phyloP scores from a whole-genome alignment of 53 echinoderm and acorn worm genomes.

The Apostichopus leukothele region DNA sequence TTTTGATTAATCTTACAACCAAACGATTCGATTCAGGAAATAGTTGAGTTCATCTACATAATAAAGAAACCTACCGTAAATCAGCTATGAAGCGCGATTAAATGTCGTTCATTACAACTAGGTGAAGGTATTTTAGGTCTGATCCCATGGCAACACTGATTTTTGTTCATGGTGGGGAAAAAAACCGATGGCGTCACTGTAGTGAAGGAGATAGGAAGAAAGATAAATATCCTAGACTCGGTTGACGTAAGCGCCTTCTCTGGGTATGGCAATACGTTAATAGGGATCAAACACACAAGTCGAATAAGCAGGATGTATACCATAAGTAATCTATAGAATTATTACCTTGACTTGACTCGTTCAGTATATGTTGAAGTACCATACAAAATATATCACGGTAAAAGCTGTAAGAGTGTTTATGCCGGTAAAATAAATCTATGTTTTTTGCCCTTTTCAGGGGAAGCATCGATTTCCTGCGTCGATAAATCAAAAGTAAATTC shows the following conservation, averaged over 20 bases:
- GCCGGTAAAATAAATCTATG: neutral
- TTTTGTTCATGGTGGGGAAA: neutral
- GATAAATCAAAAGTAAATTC: too few relatives aligned
- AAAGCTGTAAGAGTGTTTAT: neutral
- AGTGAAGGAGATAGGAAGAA: neutral
- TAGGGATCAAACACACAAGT: neutral
- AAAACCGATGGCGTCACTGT: constrained; percentile 10
- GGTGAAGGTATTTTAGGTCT: neutral
- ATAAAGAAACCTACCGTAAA: too few relatives aligned
- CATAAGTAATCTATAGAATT: too few relatives aligned
- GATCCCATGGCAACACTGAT: neutral
- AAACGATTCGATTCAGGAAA: too few relatives aligned
- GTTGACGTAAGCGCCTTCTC: constrained; percentile 11
- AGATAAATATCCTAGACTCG: constrained; percentile 5
- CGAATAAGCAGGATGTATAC: neutral
- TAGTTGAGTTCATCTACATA: too few relatives aligned
- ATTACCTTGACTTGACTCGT: neutral
- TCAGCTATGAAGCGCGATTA: too few relatives aligned
- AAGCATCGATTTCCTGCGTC: neutral
- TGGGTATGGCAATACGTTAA: neutral
- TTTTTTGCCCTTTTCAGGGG: neutral
- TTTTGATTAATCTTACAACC: too few relatives aligned
- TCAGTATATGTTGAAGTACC: neutral
- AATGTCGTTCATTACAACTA: neutral
- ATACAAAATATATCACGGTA: neutral